Evolutionary conservation across 2,113 vertebrate genomes (phyloP).

Genomic region (Athene cunicularia): DNA sequence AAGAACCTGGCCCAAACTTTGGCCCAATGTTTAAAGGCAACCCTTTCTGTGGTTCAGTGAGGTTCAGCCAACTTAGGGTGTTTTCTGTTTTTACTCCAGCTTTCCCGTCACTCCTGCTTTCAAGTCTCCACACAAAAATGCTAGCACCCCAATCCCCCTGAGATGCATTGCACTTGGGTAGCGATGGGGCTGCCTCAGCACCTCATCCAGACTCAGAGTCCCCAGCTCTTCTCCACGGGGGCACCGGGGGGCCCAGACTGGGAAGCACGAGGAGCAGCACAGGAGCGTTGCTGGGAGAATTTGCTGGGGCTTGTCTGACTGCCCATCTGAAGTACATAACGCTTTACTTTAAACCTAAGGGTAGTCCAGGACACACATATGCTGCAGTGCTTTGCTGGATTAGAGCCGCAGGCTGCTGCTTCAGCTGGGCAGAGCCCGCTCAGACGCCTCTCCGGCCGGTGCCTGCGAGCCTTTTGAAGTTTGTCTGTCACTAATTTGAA

Average conservation of each 20-base stretch:
- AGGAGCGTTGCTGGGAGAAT: background rate
- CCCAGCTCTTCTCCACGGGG: rapidly evolving
- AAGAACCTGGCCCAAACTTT: background rate
- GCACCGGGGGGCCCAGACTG: background rate
- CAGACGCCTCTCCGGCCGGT: rapidly evolving
- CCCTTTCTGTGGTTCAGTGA: background rate
- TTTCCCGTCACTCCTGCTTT: background rate
- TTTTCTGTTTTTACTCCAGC: background rate
- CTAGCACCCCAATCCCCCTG: background rate
- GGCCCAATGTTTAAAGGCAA: background rate
- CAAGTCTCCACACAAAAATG: background rate
- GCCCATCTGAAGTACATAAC: background rate
- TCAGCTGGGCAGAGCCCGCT: background rate
- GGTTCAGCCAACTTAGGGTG: background rate
- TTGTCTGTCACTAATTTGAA: background rate
- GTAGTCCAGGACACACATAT: background rate
- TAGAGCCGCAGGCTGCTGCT: background rate
- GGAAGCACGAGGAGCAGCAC: background rate
- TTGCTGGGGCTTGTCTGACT: background rate
- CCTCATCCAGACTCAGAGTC: background rate
- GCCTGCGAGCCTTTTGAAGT: background rate
- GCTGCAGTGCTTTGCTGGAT: background rate
- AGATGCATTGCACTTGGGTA: rapidly evolving
- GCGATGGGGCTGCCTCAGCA: background rate
- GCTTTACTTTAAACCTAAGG: background rate